These are phyloP conservation scores for Metridium senile DNA, from an alignment of 92 coral and sea anemone species.

Conservation along the genomic window DNA sequence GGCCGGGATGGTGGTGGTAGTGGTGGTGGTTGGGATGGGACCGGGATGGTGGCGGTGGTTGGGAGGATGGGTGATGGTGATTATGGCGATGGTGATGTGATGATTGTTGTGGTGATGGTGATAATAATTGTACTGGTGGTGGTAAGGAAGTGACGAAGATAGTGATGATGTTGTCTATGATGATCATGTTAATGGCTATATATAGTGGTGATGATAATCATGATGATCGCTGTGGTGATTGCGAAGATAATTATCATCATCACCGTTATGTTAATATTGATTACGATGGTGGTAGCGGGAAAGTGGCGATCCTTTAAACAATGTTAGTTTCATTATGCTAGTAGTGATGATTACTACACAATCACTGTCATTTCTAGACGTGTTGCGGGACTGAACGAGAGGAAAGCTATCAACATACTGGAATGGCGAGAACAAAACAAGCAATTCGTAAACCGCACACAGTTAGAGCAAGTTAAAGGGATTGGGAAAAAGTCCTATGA, in stretches of 20 bases:
- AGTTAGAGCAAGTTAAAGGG: conserved; percentile 74
- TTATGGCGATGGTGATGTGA: neutral
- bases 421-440: conserved; percentile 83
- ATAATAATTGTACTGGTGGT: neutral
- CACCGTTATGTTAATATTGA: neutral
- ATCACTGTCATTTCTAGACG: too few relatives aligned
- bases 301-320: too few relatives aligned
- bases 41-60: neutral
- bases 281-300: neutral
- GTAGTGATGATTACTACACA: too few relatives aligned
- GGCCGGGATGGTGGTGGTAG: neutral
- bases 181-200: neutral
- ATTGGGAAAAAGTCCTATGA: conserved; percentile 90
- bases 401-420: conserved; percentile 76
- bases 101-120: neutral
- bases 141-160: neutral
- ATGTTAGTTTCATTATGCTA: too few relatives aligned
- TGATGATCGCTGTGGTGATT: neutral
- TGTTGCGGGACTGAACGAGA: conserved; percentile 87
- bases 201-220: neutral
- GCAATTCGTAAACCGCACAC: conserved; percentile 79
- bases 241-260: neutral
- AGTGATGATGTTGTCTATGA: neutral
- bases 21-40: neutral
- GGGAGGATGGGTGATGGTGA: neutral